A percentile compares a stretch with the other conserved stretches of the same genome.
phyloP scores from a whole-genome alignment of 2,888 invertebrate genomes.

The Aquatica leii region DNA sequence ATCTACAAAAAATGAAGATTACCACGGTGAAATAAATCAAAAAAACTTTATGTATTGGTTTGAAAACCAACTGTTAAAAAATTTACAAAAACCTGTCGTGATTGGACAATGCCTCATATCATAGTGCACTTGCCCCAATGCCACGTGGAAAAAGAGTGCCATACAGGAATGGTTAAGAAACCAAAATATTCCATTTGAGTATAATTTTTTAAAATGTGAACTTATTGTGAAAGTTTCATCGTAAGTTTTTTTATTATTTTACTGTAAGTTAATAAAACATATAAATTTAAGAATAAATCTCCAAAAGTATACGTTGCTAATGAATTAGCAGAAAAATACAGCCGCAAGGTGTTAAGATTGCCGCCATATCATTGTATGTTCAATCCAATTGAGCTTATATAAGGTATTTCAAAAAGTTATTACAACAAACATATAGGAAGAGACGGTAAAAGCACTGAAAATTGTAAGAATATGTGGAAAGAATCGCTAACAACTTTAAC shows the following conservation, averaged over 20 bases:
- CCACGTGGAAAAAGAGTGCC: neutral
- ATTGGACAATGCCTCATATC: conserved; percentile 43
- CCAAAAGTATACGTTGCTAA: neutral
- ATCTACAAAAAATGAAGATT: conserved; percentile 34
- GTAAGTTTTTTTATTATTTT: no score
- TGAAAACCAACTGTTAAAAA: conserved; percentile 43
- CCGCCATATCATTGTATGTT: conserved; percentile 12
- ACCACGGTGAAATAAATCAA: conserved; percentile 48
- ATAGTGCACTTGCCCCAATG: conserved; percentile 29
- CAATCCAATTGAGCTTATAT: conserved; percentile 11
- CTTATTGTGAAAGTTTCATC: no score
- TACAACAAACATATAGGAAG: conserved; percentile 11
- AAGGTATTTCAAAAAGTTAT: conserved; percentile 10
- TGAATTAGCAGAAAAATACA: conserved; percentile 1
- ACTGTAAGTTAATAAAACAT: neutral
- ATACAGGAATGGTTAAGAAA: neutral
- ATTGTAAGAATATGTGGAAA: conserved; percentile 1
- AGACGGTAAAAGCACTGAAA: neutral
- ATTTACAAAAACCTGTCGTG: conserved; percentile 41
- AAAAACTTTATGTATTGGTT: conserved; percentile 46
- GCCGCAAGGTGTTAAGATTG: neutral
- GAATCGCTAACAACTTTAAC: neutral
- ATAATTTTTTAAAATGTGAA: no score
- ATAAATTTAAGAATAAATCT: neutral
- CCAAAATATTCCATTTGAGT: neutral